Evolutionary conservation across 2,113 vertebrate genomes (phyloP).

Genomic region (Dipodomys ordii): DNA sequence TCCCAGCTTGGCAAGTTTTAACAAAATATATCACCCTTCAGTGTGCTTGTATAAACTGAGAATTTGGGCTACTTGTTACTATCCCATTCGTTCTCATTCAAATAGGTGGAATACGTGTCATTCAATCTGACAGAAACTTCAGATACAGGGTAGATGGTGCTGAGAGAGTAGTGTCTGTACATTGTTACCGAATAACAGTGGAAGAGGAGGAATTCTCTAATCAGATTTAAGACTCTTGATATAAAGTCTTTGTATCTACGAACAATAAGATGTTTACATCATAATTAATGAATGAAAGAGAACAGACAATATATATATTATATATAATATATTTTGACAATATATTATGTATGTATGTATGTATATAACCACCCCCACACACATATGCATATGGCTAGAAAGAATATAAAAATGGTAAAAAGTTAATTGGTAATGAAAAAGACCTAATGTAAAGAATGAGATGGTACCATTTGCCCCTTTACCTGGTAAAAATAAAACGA

Average conservation of each 20-base stretch:
- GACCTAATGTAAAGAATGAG: not conserved
- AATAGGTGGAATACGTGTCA: not conserved
- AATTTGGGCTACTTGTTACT: not conserved
- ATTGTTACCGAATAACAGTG: not conserved
- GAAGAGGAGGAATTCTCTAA: not conserved
- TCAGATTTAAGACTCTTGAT: not conserved
- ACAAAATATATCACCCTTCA: not conserved
- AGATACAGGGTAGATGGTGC: not conserved
- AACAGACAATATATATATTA: not conserved
- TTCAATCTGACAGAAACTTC: not conserved
- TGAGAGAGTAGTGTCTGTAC: not conserved
- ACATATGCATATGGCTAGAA: not conserved
- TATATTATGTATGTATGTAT: no score
- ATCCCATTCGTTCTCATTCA: not conserved
- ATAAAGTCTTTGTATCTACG: not conserved
- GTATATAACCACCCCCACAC: no score
- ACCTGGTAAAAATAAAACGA: constrained; percentile 16
- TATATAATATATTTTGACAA: not conserved
- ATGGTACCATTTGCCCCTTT: not conserved
- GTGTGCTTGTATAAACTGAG: not conserved
- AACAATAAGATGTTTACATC: not conserved
- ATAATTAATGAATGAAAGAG: not conserved
- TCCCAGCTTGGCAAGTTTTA: not conserved
- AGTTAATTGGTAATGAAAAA: constrained; percentile 1
- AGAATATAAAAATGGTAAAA: not conserved